These are phyloP conservation scores for Odocoileus virginianus DNA, from an alignment of 2,113 vertebrate genomes.

Conservation along the genomic window DNA sequence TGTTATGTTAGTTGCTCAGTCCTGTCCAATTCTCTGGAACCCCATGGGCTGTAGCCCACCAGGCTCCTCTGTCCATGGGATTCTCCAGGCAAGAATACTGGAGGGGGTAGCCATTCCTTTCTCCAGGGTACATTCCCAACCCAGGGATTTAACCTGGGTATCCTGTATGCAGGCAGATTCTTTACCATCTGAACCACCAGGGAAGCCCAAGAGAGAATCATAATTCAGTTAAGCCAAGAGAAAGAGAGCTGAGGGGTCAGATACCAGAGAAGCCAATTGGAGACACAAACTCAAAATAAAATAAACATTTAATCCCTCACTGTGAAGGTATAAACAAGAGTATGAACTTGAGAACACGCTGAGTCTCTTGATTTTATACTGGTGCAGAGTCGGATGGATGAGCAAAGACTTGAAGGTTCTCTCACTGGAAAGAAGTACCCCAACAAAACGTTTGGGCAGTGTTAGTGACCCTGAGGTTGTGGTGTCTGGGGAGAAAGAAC, in stretches of 20 bases:
- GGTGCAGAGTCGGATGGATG: rapidly evolving
- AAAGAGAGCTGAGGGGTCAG: neutral
- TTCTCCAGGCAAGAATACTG: neutral
- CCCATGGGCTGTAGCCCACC: neutral
- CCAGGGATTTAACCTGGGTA: neutral
- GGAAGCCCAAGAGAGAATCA: neutral
- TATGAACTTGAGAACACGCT: neutral
- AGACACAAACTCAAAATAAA: neutral
- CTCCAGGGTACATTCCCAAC: neutral
- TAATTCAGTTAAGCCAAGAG: neutral
- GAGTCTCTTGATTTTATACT: neutral
- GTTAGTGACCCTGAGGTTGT: neutral
- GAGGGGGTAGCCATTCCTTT: neutral
- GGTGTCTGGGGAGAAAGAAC: neutral
- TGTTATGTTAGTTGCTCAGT: neutral
- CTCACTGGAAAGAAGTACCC: neutral
- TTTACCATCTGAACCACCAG: neutral
- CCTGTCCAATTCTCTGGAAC: neutral
- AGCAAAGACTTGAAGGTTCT: neutral
- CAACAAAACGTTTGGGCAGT: rapidly evolving
- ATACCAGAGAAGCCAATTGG: neutral
- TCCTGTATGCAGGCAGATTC: neutral
- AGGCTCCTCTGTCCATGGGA: neutral
- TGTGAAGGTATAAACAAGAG: neutral
- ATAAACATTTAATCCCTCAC: neutral